These are phyloP conservation scores for Synanthedon myopaeformis DNA, from an alignment of 2,888 invertebrate genomes.

Conservation along the genomic window DNA sequence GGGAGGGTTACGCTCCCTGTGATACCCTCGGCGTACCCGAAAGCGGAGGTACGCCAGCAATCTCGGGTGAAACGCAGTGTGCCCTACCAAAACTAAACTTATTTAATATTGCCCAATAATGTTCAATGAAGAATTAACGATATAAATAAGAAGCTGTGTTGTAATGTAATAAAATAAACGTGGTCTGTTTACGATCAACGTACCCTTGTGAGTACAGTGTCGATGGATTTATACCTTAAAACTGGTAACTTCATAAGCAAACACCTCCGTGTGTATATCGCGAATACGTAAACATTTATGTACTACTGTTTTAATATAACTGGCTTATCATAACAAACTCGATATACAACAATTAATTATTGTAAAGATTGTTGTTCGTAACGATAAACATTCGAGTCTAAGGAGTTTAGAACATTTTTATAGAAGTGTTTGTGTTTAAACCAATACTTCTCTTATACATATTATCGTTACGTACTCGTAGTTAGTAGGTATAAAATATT, in stretches of 20 bases:
- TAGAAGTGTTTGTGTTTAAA: no score
- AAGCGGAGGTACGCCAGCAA: no score
- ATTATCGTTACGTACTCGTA: no score
- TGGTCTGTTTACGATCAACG: constrained; percentile 28
- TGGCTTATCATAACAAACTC: constrained; percentile 22
- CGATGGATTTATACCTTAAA: constrained; percentile 36
- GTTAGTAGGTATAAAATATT: no score
- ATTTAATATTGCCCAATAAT: constrained; percentile 4
- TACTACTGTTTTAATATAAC: constrained; percentile 18
- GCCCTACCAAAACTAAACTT: no score
- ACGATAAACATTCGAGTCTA: no score
- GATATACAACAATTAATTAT: constrained; percentile 14
- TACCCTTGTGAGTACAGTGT: constrained; percentile 21
- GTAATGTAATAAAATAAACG: constrained; percentile 38
- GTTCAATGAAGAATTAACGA: constrained; percentile 18
- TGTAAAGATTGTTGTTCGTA: no score
- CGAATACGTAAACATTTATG: constrained; percentile 22
- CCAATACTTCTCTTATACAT: no score
- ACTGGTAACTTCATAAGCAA: constrained; percentile 12
- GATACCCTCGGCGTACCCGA: no score
- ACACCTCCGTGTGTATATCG: constrained; percentile 12
- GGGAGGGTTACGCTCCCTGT: no score
- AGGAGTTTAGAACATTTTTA: no score
- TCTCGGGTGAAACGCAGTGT: no score
- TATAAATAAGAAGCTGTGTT: constrained; percentile 16